Conservation (phyloP, 2,888 invertebrate genomes). For the Linnaemya vulpina region DNA sequence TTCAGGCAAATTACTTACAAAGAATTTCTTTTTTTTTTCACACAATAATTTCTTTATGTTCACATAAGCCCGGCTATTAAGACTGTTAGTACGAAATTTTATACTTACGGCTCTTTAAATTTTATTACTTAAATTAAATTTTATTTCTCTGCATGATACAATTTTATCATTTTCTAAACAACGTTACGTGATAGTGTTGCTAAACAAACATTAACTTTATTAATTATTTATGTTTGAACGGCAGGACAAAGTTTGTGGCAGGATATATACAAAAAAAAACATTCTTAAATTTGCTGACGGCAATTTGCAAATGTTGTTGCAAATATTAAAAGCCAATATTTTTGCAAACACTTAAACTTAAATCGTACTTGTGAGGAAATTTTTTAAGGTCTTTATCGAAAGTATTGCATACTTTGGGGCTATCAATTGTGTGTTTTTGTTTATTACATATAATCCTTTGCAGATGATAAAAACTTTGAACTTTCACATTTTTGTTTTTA, state of each 20-base stretch:
- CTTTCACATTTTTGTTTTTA: not conserved
- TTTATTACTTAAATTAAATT: not conserved
- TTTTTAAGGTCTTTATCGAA: not conserved
- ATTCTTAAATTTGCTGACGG: not conserved
- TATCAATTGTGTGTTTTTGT: not conserved
- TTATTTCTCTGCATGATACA: not conserved
- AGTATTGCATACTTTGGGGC: not conserved
- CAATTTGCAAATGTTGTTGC: not conserved
- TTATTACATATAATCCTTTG: not conserved
- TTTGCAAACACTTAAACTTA: not conserved
- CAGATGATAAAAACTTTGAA: not conserved
- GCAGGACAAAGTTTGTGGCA: not conserved
- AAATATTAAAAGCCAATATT: not conserved
- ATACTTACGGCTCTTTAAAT: conserved; percentile 8
- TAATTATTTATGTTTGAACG: not conserved
- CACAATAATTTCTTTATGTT: not conserved
- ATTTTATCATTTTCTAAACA: not conserved
- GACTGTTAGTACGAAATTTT: not conserved
- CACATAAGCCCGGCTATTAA: not conserved
- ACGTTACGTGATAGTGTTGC: conserved; percentile 6
- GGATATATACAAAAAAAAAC: too few species aligned
- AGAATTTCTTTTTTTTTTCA: not conserved
- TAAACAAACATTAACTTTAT: conserved; percentile 11
- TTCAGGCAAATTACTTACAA: not conserved
- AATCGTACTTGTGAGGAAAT: not conserved